Evolutionary conservation across 2,113 vertebrate species (phyloP).

Genomic region (Epinephelus lanceolatus): DNA sequence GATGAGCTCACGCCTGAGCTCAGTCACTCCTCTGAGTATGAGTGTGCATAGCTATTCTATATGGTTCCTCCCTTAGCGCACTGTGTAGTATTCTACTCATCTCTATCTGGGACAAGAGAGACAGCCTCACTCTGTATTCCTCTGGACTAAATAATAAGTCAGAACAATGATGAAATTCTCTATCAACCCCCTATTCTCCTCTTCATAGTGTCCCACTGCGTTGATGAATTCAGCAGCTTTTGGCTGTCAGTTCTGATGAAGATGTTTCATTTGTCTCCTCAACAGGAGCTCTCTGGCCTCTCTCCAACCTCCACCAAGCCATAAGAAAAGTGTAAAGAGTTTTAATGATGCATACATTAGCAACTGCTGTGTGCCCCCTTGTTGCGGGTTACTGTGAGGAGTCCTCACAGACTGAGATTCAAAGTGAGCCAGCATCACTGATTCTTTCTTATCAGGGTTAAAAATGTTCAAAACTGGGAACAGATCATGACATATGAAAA

Average conservation of each 20-base stretch:
- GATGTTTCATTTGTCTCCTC: slow-evolving; percentile 58
- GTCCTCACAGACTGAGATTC: not conserved
- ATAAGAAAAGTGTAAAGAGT: slow-evolving; percentile 20
- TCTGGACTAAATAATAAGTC: slow-evolving; percentile 37
- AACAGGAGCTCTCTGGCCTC: slow-evolving; percentile 41
- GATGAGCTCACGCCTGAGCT: slow-evolving; percentile 12
- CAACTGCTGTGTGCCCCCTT: slow-evolving; percentile 22
- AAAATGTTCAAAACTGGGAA: slow-evolving; percentile 9
- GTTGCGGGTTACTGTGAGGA: not conserved
- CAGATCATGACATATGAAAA: not conserved
- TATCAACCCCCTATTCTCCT: slow-evolving; percentile 13
- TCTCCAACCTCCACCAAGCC: slow-evolving; percentile 36
- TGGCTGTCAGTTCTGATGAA: slow-evolving; percentile 65
- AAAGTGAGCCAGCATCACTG: not conserved
- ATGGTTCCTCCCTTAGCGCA: not conserved
- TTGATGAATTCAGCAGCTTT: slow-evolving; percentile 54
- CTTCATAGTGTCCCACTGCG: slow-evolving; percentile 17
- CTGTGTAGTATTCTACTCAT: slow-evolving; percentile 5
- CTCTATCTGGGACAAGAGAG: slow-evolving; percentile 35
- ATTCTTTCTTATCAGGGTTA: not conserved
- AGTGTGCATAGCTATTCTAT: not conserved
- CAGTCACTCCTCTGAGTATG: not conserved
- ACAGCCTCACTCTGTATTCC: slow-evolving; percentile 11
- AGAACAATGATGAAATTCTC: slow-evolving; percentile 47
- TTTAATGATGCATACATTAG: slow-evolving; percentile 36